Percentiles rank a stretch among this genome's conserved stretches.
These are phyloP conservation scores for Nomada hirtipes DNA, from an alignment of 2,888 invertebrate genomes.

Conservation along the genomic window DNA sequence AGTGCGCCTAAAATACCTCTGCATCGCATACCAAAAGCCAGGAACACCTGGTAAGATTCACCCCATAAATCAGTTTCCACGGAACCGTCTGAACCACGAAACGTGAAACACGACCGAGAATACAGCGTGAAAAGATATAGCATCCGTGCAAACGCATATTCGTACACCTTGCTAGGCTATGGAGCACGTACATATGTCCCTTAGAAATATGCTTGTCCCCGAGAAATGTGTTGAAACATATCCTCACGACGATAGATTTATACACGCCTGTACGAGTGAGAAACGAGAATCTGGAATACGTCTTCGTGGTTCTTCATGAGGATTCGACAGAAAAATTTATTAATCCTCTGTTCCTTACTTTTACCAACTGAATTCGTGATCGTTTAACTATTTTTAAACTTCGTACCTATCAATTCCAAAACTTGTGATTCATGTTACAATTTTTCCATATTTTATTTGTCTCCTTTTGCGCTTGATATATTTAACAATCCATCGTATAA, in stretches of 20 bases:
- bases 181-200: slow-evolving; percentile 4
- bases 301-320: not conserved
- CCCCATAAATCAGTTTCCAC: slow-evolving; percentile 34
- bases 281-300: slow-evolving; percentile 19
- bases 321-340: slow-evolving; percentile 9
- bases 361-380: no score
- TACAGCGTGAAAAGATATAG: slow-evolving; percentile 39
- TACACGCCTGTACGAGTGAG: not conserved
- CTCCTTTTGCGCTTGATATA: no score
- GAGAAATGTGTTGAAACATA: slow-evolving; percentile 30
- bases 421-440: no score
- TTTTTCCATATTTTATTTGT: no score
- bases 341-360: not conserved
- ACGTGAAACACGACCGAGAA: slow-evolving; percentile 32
- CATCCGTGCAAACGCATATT: slow-evolving; percentile 35
- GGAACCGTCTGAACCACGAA: slow-evolving; percentile 16
- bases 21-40: slow-evolving; percentile 23
- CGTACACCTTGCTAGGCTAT: slow-evolving; percentile 19
- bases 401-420: no score
- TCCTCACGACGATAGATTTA: slow-evolving; percentile 26
- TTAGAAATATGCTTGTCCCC: slow-evolving; percentile 20
- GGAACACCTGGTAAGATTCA: slow-evolving; percentile 34
- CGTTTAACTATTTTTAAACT: not conserved
- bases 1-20: slow-evolving; percentile 15
- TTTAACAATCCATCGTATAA: no score